These are phyloP conservation scores for Enteromius radiatus DNA, from an alignment of 2,797 vertebrate species.

Conservation along the genomic window DNA sequence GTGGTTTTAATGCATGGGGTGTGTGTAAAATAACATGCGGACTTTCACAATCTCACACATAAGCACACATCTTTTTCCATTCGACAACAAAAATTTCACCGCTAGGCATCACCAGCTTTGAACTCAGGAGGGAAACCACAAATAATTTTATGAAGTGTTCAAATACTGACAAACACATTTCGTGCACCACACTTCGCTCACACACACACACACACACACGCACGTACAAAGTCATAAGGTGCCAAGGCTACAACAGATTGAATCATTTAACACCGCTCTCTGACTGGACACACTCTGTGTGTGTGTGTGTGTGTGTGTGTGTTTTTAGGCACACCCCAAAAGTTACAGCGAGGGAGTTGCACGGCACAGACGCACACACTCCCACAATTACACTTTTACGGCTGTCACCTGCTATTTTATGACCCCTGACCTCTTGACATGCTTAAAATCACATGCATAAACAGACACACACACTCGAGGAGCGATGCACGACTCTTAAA, in stretches of 20 bases:
- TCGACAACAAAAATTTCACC: conserved; percentile 56
- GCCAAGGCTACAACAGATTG: conserved; percentile 63
- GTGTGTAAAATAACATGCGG: neutral
- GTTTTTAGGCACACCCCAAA: conserved; percentile 21
- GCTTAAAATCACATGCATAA: conserved; percentile 43
- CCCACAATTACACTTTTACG: conserved; percentile 55
- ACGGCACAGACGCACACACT: conserved; percentile 51
- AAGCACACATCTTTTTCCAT: conserved; percentile 40
- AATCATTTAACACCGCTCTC: conserved; percentile 64
- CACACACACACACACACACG: neutral
- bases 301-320: conserved; percentile 8
- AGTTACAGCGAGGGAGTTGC: conserved; percentile 15
- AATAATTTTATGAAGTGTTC: conserved; percentile 80
- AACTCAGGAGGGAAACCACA: conserved; percentile 71
- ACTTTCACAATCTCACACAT: conserved; percentile 26
- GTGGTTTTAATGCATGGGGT: neutral
- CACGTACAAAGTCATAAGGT: conserved; percentile 52
- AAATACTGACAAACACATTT: conserved; percentile 63
- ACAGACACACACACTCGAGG: conserved; percentile 30
- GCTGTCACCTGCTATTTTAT: conserved; percentile 58
- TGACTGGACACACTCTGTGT: conserved; percentile 26
- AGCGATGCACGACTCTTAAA: conserved; percentile 10
- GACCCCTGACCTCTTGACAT: conserved; percentile 51
- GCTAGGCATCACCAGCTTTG: conserved; percentile 70
- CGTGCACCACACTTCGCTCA: conserved; percentile 49